A percentile compares a stretch with the other conserved stretches of the same genome.
These are phyloP conservation scores for Heloderma charlesbogerti DNA, from an alignment of 2,113 vertebrate genomes.

Conservation along the genomic window DNA sequence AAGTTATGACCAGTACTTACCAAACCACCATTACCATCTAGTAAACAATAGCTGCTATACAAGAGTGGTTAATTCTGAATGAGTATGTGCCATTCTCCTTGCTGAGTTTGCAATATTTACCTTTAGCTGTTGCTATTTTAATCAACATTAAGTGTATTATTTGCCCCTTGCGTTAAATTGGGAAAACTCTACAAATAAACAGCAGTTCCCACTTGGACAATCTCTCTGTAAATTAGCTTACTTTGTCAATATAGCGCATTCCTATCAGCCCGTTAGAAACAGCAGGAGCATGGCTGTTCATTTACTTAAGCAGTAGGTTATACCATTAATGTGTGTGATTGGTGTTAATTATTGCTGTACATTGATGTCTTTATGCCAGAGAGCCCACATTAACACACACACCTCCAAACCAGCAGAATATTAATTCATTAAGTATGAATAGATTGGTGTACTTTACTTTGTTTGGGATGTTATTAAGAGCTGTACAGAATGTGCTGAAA, in stretches of 20 bases:
- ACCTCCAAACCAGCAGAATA: slow-evolving; percentile 74
- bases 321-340: slow-evolving; percentile 85
- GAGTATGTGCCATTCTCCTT: slow-evolving; percentile 59
- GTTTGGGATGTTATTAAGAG: slow-evolving; percentile 24
- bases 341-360: slow-evolving; percentile 84
- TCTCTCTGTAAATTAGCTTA: slow-evolving; percentile 84
- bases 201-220: slow-evolving; percentile 85
- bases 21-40: slow-evolving; percentile 15
- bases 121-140: slow-evolving; percentile 83
- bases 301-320: slow-evolving; percentile 88
- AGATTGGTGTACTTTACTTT: slow-evolving; percentile 52
- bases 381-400: slow-evolving; percentile 63
- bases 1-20: slow-evolving; percentile 3
- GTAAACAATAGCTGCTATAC: slow-evolving; percentile 39
- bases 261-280: slow-evolving; percentile 81
- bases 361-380: slow-evolving; percentile 74
- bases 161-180: slow-evolving; percentile 81
- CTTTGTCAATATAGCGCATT: slow-evolving; percentile 85
- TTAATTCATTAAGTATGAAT: slow-evolving; percentile 78
- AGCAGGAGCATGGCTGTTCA: slow-evolving; percentile 84
- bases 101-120: slow-evolving; percentile 74
- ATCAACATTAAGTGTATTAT: slow-evolving; percentile 82
- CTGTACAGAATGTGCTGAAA: neutral
- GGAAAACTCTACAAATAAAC: slow-evolving; percentile 84
- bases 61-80: slow-evolving; percentile 51